A percentile compares a stretch with the other conserved stretches of the same genome.
Evolutionary conservation across 2,113 vertebrate species (phyloP).

Genomic region (Riparia riparia): DNA sequence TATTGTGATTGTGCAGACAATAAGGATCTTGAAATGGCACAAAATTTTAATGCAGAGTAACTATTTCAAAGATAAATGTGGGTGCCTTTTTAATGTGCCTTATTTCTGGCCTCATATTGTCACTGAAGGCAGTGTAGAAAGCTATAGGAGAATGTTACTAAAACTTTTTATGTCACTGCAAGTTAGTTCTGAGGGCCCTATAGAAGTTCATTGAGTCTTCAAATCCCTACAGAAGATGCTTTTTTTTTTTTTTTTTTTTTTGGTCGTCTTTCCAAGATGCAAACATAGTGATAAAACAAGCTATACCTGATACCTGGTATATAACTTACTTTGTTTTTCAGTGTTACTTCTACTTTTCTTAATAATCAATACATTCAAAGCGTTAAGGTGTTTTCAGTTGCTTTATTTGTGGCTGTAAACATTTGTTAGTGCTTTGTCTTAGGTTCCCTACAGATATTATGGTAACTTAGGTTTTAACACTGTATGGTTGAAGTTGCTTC

Average conservation of each 20-base stretch:
- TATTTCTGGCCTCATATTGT: neutral
- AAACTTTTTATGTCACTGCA: neutral
- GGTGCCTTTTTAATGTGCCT: neutral
- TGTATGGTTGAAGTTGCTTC: neutral
- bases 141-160: neutral
- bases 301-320: neutral
- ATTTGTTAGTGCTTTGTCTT: neutral
- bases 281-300: neutral
- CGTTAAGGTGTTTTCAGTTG: neutral
- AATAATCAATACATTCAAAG: neutral
- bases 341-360: neutral
- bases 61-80: neutral
- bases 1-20: constrained; percentile 35
- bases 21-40: constrained; percentile 10
- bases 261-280: neutral
- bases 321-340: neutral
- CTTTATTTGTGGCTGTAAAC: neutral
- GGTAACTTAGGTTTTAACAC: neutral
- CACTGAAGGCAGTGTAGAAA: neutral
- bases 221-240: neutral
- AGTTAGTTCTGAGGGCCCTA: neutral
- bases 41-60: neutral
- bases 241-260: neutral
- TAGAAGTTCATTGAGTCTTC: neutral
- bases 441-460: neutral